phyloP scores from a whole-genome alignment of 2,888 invertebrate species.

The Drosophila tripunctata region DNA sequence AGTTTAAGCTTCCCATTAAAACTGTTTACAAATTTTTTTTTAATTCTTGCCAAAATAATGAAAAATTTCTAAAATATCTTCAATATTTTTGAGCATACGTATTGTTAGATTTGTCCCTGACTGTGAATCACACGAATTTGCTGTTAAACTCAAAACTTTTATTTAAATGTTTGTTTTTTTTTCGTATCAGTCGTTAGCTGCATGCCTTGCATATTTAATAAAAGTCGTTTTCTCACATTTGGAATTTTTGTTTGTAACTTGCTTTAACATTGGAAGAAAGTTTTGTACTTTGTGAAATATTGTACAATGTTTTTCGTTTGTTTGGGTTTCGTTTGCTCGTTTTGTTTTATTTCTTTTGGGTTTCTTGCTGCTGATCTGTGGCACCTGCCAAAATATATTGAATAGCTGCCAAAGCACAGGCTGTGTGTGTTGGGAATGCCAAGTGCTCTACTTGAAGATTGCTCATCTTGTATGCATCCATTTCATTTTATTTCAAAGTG shows the following conservation, averaged over 20 bases:
- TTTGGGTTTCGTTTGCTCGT: constrained; percentile 22
- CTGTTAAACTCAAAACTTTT: not conserved
- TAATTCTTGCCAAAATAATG: not conserved
- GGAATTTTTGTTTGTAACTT: constrained; percentile 42
- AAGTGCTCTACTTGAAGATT: constrained; percentile 16
- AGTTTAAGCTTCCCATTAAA: not conserved
- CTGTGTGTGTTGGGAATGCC: constrained; percentile 39
- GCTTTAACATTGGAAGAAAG: constrained; percentile 56
- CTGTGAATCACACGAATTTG: constrained; percentile 7
- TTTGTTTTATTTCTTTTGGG: constrained; percentile 15
- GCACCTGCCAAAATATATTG: constrained; percentile 57
- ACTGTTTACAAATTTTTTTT: not conserved
- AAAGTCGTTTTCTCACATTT: constrained; percentile 52
- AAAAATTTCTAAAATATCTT: not conserved
- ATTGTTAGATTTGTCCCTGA: not conserved
- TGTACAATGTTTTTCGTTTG: constrained; percentile 36
- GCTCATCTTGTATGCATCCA: constrained; percentile 1
- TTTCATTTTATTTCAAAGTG: not conserved
- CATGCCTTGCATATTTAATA: constrained; percentile 62
- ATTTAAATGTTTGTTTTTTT: constrained; percentile 13
- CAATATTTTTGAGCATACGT: not conserved
- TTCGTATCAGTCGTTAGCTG: constrained; percentile 25
- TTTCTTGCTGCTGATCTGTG: constrained; percentile 23
- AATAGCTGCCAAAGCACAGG: constrained; percentile 32
- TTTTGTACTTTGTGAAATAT: constrained; percentile 45